Percentiles rank a stretch among this genome's conserved stretches.
Conservation (phyloP, 1,140 invertebrate genomes). For the Drosophila paulistorum region DNA sequence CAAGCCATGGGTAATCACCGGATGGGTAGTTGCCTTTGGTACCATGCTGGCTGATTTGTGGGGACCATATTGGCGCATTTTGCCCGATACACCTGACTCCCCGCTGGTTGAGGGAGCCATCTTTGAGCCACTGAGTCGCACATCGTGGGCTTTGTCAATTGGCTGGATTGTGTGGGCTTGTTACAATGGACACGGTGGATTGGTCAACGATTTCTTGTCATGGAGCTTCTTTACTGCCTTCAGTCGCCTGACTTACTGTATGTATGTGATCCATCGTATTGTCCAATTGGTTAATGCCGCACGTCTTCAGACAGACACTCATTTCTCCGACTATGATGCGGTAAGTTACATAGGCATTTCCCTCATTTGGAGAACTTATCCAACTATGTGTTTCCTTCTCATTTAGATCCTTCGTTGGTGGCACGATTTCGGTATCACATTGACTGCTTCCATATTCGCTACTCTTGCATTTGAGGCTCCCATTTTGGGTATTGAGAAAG, state of each 20-base stretch:
- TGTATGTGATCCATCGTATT: constrained; percentile 87
- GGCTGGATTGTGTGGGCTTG: constrained; percentile 89
- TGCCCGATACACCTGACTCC: constrained; percentile 84
- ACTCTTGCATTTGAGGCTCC: constrained; percentile 77
- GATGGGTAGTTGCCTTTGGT: constrained; percentile 83
- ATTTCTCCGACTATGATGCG: constrained; percentile 69
- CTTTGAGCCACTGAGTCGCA: constrained; percentile 87
- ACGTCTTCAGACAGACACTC: constrained; percentile 63
- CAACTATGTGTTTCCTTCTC: not conserved
- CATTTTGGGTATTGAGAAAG: constrained; percentile 78
- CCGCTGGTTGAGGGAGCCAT: constrained; percentile 87
- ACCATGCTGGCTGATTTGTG: constrained; percentile 83
- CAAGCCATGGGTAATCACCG: constrained; percentile 63
- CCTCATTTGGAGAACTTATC: not conserved
- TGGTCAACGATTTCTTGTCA: constrained; percentile 86
- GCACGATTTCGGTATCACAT: constrained; percentile 76
- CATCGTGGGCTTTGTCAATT: constrained; percentile 87
- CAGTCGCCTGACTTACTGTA: constrained; percentile 88
- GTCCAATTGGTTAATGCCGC: constrained; percentile 75
- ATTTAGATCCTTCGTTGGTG: constrained; percentile 76
- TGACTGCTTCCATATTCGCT: constrained; percentile 71
- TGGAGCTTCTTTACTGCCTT: constrained; percentile 87
- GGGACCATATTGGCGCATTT: constrained; percentile 85
- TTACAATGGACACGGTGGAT: constrained; percentile 88
- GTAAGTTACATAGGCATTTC: constrained; percentile 26